phyloP scores from a whole-genome alignment of 2,797 vertebrate genomes.

The Tiaroga cobitis region DNA sequence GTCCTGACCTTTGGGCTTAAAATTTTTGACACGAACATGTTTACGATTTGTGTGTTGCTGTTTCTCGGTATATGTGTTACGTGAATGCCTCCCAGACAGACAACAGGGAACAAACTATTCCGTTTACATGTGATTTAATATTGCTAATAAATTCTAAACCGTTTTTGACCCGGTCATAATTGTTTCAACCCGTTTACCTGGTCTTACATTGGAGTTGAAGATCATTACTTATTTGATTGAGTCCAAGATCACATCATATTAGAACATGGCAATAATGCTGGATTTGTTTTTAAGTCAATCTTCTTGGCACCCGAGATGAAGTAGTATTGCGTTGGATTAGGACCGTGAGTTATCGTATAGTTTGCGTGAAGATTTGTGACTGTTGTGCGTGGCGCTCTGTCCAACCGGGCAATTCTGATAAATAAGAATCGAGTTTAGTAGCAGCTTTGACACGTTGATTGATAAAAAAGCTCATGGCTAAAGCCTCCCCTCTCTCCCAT shows the following conservation, averaged over 20 bases:
- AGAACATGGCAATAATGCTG: constrained; percentile 43
- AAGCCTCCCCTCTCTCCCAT: constrained; percentile 88
- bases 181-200: constrained; percentile 34
- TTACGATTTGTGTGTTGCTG: constrained; percentile 67
- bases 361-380: constrained; percentile 61
- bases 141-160: constrained; percentile 45
- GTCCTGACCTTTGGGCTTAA: constrained; percentile 70
- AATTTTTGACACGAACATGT: constrained; percentile 66
- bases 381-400: constrained; percentile 70
- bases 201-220: constrained; percentile 22
- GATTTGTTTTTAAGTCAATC: constrained; percentile 53
- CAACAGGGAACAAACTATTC: constrained; percentile 16
- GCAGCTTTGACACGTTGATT: constrained; percentile 97
- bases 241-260: constrained; percentile 51
- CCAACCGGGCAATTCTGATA: constrained; percentile 90
- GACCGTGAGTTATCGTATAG: constrained; percentile 38
- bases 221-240: constrained; percentile 42
- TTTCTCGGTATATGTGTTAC: constrained; percentile 16
- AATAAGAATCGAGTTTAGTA: constrained; percentile 99
- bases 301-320: constrained; percentile 31
- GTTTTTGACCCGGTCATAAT: constrained; percentile 38
- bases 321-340: constrained; percentile 31
- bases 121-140: constrained; percentile 47
- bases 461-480: constrained; percentile 97
- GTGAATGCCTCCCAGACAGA: constrained; percentile 31